phyloP scores from a whole-genome alignment of 2,888 invertebrate genomes.

The Lithodes maja region DNA sequence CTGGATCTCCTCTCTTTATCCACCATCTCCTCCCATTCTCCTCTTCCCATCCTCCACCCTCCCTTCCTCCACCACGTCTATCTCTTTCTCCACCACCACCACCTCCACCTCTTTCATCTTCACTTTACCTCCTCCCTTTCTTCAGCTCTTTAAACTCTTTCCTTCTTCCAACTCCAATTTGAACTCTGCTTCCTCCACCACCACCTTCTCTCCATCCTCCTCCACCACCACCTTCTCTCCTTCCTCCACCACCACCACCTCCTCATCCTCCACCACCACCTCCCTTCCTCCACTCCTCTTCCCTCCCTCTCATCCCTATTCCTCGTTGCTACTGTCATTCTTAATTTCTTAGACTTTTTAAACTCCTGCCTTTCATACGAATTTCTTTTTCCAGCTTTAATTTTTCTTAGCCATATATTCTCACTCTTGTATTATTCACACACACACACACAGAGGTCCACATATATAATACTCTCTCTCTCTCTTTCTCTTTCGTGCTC shows the following conservation, averaged over 20 bases:
- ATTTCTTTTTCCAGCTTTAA: no score
- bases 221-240: background rate
- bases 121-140: background rate
- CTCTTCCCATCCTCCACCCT: background rate
- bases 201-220: background rate
- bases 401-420: no score
- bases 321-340: background rate
- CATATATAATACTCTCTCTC: conserved; percentile 1
- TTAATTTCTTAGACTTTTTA: background rate
- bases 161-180: background rate
- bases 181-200: background rate
- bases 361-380: no score
- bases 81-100: background rate
- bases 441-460: no score
- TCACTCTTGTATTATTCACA: no score
- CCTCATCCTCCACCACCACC: background rate
- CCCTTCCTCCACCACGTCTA: background rate
- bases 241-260: background rate
- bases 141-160: background rate
- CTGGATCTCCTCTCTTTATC: background rate
- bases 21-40: background rate
- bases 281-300: conserved; percentile 4
- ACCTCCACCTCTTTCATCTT: background rate
- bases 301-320: background rate
- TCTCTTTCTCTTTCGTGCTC: conserved; percentile 15